Percentiles rank a stretch among this genome's conserved stretches.
Conservation (phyloP, 2,113 vertebrate genomes). For the Archocentrus centrarchus region DNA sequence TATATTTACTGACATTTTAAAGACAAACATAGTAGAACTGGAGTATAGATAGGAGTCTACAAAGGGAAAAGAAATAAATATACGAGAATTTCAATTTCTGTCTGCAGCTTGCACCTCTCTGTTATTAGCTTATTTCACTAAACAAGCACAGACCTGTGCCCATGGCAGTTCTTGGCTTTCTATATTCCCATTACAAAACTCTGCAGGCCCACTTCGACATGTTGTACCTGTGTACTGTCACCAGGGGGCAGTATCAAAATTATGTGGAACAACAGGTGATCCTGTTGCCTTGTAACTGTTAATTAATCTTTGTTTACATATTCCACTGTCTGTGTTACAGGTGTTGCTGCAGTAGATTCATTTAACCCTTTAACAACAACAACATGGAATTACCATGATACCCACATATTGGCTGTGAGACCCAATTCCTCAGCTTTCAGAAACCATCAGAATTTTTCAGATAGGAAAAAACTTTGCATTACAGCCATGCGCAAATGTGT, state of each 20-base stretch:
- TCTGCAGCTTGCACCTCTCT: neutral
- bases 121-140: neutral
- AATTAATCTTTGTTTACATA: neutral
- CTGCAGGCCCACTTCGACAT: neutral
- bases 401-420: too few species aligned
- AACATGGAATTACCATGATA: too few species aligned
- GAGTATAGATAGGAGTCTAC: too few species aligned
- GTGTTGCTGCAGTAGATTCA: neutral
- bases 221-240: neutral
- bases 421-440: too few species aligned
- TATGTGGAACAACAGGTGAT: neutral
- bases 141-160: neutral
- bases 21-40: neutral
- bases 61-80: too few species aligned
- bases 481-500: too few species aligned
- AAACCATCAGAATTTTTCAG: too few species aligned
- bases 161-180: neutral
- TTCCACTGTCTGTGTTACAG: neutral
- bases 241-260: neutral
- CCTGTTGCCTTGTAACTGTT: too few species aligned
- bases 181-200: neutral
- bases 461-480: too few species aligned
- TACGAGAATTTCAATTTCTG: neutral
- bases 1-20: conserved; percentile 1
- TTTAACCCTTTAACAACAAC: too few species aligned